Evolutionary conservation across 53 echinoderm and acorn worm species (phyloP), one percentile per base, ranked within the genome.

Genomic region (Hippasteria phrygiana): DNA sequence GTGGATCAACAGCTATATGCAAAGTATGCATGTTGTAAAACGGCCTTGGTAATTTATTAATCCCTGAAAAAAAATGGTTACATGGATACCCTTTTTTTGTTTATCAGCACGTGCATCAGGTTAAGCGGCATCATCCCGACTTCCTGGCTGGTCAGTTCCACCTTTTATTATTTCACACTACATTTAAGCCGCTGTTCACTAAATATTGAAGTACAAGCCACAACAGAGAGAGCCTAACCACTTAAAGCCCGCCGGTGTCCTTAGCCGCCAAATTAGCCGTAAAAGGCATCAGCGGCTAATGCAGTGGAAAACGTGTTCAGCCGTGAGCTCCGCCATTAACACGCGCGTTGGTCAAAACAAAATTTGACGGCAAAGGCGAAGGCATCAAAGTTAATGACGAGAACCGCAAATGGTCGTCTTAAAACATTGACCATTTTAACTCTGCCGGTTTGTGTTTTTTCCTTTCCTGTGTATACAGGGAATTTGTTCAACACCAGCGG

Each of bases 181-280:
- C 29, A 66, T 65, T 82, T 42, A 39, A 64, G 65, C 20, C 43
- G 66, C 45, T 82, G n/a, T 20, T 65, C 66, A 39, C 79, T 38
- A 59, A 82, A 82, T 82, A 82, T 64, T 82, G 66, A 64, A 82
- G 10, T 75, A 32, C 31, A 50, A n/a, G 78, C 20, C 24, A 20
- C 56, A 48, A 55, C 38, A 56, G 55, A 78, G 59, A 2, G 78
- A 29, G 38, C 51, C 85, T 63, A 51, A 38, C 85, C 71, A 71
- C 85, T 69, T 85, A 71, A 69, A 48, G 85, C 85, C 85, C 71
- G 53, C 71, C 69, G 85, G 69, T 69, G 36, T 35, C 48, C 34
- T 47, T 69, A 85, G 85, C 85, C 38, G 70, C n/a, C 28, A 85
- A 85, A 85, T 85, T 85, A 85, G 85, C 85, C 85, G 85, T 85